Evolutionary conservation across 2,888 invertebrate genomes (phyloP).

Genomic region (Drosophila incognita): DNA sequence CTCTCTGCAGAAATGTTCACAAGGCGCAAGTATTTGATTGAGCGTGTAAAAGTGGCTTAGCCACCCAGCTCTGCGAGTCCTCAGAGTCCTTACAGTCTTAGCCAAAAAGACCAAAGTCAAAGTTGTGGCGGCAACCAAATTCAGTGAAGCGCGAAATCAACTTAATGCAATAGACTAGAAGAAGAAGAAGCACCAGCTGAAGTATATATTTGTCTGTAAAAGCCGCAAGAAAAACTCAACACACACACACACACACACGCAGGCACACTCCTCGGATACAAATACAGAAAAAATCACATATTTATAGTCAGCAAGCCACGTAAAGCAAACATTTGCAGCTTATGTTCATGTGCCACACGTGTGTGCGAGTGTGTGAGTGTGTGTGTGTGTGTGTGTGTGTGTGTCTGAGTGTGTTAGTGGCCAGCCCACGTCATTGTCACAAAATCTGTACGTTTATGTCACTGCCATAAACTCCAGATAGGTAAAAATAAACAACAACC

Average conservation of each 20-base stretch:
- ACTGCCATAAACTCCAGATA: slow-evolving; percentile 37
- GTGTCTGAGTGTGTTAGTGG: slow-evolving; percentile 9
- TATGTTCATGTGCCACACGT: slow-evolving; percentile 19
- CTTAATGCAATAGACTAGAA: slow-evolving; percentile 75
- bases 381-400: slow-evolving; percentile 5
- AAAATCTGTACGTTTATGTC: slow-evolving; percentile 35
- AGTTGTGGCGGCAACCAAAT: slow-evolving; percentile 64
- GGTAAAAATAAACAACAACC: slow-evolving; percentile 40
- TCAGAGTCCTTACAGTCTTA: slow-evolving; percentile 25
- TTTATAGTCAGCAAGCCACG: slow-evolving; percentile 53
- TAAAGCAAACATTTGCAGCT: slow-evolving; percentile 70
- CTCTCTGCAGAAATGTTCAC: slow-evolving; percentile 28
- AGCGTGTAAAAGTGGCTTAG: slow-evolving; percentile 74
- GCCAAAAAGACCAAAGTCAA: slow-evolving; percentile 47
- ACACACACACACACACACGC: neutral
- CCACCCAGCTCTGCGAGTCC: slow-evolving; percentile 23
- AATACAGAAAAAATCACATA: slow-evolving; percentile 13
- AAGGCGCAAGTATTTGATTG: slow-evolving; percentile 67
- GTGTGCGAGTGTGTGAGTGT: slow-evolving; percentile 1
- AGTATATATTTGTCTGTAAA: slow-evolving; percentile 21
- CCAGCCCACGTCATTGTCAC: slow-evolving; percentile 44
- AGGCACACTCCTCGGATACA: neutral
- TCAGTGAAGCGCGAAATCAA: slow-evolving; percentile 76
- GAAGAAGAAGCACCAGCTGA: slow-evolving; percentile 32
- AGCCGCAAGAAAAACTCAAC: slow-evolving; percentile 43